These are phyloP conservation scores for Platyscapa corneri DNA, from an alignment of 1,140 invertebrate species.

Conservation along the genomic window DNA sequence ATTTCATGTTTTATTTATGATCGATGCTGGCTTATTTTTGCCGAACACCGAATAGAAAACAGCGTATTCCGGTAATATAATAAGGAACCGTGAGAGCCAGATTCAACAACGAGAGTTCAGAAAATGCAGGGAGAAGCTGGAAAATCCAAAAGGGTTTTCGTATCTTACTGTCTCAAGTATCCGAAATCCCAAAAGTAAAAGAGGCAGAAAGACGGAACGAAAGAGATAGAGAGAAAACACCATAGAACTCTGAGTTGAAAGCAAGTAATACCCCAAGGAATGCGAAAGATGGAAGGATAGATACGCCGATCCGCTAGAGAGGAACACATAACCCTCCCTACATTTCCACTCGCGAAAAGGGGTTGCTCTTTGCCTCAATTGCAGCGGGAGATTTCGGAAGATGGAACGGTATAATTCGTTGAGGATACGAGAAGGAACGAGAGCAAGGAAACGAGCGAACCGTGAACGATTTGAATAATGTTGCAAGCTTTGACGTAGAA, in stretches of 20 bases:
- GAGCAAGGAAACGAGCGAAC: slow-evolving; percentile 26
- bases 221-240: not conserved
- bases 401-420: slow-evolving; percentile 41
- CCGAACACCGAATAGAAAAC: not conserved
- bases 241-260: slow-evolving; percentile 17
- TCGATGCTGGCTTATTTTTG: too few relatives aligned
- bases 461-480: slow-evolving; percentile 53
- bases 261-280: slow-evolving; percentile 72
- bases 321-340: slow-evolving; percentile 10
- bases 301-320: slow-evolving; percentile 50
- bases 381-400: slow-evolving; percentile 23
- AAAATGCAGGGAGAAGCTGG: not conserved
- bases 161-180: not conserved
- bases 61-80: not conserved
- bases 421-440: slow-evolving; percentile 28
- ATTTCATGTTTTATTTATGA: too few relatives aligned
- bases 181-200: not conserved
- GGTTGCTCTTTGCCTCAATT: slow-evolving; percentile 38
- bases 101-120: too few relatives aligned
- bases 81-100: not conserved
- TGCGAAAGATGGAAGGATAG: slow-evolving; percentile 72
- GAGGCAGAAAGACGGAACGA: not conserved
- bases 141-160: not conserved
- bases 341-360: slow-evolving; percentile 46
- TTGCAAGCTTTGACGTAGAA: slow-evolving; percentile 33